Conservation (phyloP, 2,113 vertebrate species). For the Apodemus speciosus region DNA sequence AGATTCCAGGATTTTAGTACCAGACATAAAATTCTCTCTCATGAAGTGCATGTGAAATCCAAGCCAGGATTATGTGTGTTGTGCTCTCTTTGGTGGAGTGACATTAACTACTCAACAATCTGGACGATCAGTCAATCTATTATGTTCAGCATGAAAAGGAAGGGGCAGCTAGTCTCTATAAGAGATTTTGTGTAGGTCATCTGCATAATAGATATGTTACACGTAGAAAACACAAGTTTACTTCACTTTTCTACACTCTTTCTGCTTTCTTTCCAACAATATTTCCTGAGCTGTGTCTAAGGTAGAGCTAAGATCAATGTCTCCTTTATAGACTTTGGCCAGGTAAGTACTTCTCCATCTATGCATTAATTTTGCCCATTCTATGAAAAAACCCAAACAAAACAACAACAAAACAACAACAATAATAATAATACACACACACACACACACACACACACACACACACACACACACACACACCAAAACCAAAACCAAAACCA, state of each 20-base stretch:
- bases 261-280: not conserved
- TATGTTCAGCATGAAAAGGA: not conserved
- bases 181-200: not conserved
- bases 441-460: too few species aligned
- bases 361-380: not conserved
- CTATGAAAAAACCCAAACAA: not conserved
- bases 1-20: not conserved
- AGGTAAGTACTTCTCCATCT: not conserved
- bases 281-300: not conserved
- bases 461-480: too few species aligned
- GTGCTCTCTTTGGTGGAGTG: not conserved
- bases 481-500: too few species aligned
- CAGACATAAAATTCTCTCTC: not conserved
- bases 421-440: too few species aligned
- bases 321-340: not conserved
- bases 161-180: not conserved
- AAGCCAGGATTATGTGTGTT: not conserved
- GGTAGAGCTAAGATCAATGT: too few species aligned
- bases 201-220: not conserved
- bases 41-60: not conserved
- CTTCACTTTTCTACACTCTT: not conserved
- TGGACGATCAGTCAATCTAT: not conserved
- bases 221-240: not conserved
- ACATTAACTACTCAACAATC: not conserved
- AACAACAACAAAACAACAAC: too few species aligned